Percentiles rank a stretch among this genome's conserved stretches.
phyloP scores from a whole-genome alignment of 2,888 invertebrate species.

The Spodoptera littoralis region DNA sequence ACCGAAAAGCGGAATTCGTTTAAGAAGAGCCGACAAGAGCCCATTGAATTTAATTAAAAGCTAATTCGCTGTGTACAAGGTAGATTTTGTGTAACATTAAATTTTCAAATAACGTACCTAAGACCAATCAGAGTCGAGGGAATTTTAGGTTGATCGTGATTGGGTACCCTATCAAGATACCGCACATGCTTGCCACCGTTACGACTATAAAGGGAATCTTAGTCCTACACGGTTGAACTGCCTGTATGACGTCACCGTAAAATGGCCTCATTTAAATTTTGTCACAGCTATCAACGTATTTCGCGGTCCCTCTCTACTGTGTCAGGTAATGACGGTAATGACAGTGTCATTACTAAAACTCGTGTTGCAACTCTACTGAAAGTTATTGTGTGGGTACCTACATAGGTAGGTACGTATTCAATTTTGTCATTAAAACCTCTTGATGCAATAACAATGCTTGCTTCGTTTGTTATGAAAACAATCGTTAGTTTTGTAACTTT shows the following conservation, averaged over 20 bases:
- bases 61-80: not conserved
- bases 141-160: not conserved
- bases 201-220: constrained; percentile 20
- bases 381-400: constrained; percentile 6
- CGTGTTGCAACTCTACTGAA: constrained; percentile 18
- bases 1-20: constrained; percentile 8
- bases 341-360: constrained; percentile 26
- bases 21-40: not conserved
- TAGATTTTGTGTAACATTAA: not conserved
- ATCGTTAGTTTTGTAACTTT: not conserved
- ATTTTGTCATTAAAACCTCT: constrained; percentile 2
- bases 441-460: not conserved
- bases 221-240: constrained; percentile 27
- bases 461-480: not conserved
- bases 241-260: constrained; percentile 45
- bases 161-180: constrained; percentile 3
- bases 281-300: constrained; percentile 41
- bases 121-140: no score
- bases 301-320: constrained; percentile 23
- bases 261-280: constrained; percentile 41
- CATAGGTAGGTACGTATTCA: constrained; percentile 2
- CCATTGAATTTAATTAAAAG: constrained; percentile 9
- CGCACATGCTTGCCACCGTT: constrained; percentile 13
- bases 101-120: not conserved
- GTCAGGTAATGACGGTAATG: constrained; percentile 38